phyloP scores from a whole-genome alignment of 1,140 invertebrate genomes.

The Sitophilus oryzae region DNA sequence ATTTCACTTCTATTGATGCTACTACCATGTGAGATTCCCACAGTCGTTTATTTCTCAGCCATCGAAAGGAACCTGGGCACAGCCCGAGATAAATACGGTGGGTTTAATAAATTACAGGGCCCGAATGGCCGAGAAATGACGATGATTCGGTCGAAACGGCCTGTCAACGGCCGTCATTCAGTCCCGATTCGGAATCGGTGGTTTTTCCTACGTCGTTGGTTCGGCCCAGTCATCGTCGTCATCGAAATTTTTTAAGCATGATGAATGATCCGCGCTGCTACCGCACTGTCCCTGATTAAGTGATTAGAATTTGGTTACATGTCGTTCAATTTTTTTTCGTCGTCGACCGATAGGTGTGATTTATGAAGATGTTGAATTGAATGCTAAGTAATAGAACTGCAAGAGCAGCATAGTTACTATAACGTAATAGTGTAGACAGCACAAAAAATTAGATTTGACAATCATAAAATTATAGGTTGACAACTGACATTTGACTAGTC shows the following conservation, averaged over 20 bases:
- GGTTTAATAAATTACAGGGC: slow-evolving; percentile 18
- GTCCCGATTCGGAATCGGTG: too few relatives aligned
- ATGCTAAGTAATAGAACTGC: too few relatives aligned
- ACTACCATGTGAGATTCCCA: slow-evolving; percentile 13
- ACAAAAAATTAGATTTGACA: too few relatives aligned
- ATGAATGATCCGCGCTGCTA: slow-evolving; percentile 13
- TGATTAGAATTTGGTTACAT: slow-evolving; percentile 1
- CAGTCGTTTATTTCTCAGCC: neutral
- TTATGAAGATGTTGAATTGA: too few relatives aligned
- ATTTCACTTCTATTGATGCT: too few relatives aligned
- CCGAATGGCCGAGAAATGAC: slow-evolving; percentile 15
- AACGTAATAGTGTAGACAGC: too few relatives aligned
- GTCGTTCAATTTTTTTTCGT: slow-evolving; percentile 5
- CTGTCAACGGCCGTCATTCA: slow-evolving; percentile 13
- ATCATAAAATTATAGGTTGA: too few relatives aligned
- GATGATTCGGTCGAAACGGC: slow-evolving; percentile 5
- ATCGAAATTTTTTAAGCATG: slow-evolving; percentile 13
- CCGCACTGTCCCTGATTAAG: slow-evolving; percentile 5
- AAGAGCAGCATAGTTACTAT: too few relatives aligned
- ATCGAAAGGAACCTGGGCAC: neutral
- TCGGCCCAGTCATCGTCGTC: slow-evolving; percentile 8
- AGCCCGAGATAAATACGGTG: slow-evolving; percentile 13
- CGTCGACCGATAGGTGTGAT: neutral
- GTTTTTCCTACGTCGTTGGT: too few relatives aligned
- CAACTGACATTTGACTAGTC: too few relatives aligned